A percentile compares a stretch with the other conserved stretches of the same genome.
Evolutionary conservation across 2,888 invertebrate species (phyloP).

Genomic region (Leucophenga montana): DNA sequence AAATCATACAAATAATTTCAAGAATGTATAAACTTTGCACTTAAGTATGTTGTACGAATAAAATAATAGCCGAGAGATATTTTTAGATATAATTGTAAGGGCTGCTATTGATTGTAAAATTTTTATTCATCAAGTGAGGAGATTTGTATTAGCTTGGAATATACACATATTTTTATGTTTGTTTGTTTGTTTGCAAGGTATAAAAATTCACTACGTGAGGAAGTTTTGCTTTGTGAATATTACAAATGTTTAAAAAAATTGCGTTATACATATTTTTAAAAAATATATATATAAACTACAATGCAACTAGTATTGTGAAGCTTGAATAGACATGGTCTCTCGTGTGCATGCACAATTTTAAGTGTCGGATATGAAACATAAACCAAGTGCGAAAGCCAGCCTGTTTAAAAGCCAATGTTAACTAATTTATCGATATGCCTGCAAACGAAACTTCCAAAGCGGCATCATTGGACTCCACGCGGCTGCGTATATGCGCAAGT

Average conservation of each 20-base stretch:
- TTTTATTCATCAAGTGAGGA: too few relatives aligned
- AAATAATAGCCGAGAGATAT: background rate
- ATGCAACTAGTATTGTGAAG: background rate
- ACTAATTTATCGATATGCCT: slow-evolving; percentile 72
- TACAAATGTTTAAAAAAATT: background rate
- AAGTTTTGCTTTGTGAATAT: background rate
- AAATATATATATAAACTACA: slow-evolving; percentile 2
- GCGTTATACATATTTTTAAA: background rate
- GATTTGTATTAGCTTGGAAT: too few relatives aligned
- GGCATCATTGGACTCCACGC: slow-evolving; percentile 73
- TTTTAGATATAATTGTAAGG: background rate
- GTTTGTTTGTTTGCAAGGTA: slow-evolving; percentile 43
- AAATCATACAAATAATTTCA: slow-evolving; percentile 40
- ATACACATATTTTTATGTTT: slow-evolving; percentile 13
- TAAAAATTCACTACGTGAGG: slow-evolving; percentile 30
- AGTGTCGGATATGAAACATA: background rate
- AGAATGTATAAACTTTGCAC: slow-evolving; percentile 63
- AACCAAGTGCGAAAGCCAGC: slow-evolving; percentile 29
- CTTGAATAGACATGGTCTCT: background rate
- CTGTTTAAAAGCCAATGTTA: slow-evolving; percentile 32
- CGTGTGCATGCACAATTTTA: background rate
- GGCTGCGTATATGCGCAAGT: slow-evolving; percentile 84
- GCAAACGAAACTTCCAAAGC: slow-evolving; percentile 72
- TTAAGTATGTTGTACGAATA: slow-evolving; percentile 37
- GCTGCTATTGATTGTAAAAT: background rate